A percentile compares a stretch with the other conserved stretches of the same genome.
Evolutionary conservation across 1,140 invertebrate genomes (phyloP).

Genomic region (Apis laboriosa): DNA sequence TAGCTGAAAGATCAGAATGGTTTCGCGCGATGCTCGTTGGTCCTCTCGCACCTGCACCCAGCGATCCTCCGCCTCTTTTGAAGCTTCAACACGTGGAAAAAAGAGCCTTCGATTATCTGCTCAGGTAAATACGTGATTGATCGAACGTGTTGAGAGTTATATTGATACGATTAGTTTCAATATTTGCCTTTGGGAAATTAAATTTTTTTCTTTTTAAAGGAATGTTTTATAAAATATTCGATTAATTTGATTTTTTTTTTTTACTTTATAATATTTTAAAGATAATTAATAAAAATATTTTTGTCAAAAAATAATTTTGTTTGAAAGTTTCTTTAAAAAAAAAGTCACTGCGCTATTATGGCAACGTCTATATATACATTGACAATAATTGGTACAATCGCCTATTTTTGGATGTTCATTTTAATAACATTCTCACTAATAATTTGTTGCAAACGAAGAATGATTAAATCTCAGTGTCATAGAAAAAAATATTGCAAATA

Average conservation of each 20-base stretch:
- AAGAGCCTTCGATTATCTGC: conserved; percentile 85
- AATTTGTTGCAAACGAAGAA: conserved; percentile 13
- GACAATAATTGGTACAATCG: conserved; percentile 22
- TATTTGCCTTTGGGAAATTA: no score
- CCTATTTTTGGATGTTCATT: conserved; percentile 54
- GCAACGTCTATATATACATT: background rate
- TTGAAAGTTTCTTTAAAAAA: background rate
- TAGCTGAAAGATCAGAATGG: conserved; percentile 74
- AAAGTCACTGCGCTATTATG: background rate
- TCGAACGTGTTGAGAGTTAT: background rate
- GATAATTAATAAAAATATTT: no score
- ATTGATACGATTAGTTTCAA: background rate
- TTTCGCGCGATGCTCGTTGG: conserved; percentile 84
- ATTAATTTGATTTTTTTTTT: no score
- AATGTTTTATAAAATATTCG: no score
- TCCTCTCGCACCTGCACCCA: conserved; percentile 78
- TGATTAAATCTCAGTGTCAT: background rate
- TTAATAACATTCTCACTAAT: conserved; percentile 19
- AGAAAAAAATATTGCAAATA: background rate
- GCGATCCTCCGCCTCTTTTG: conserved; percentile 70
- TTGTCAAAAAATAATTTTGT: no score
- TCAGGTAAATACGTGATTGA: conserved; percentile 78
- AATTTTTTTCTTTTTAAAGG: no score
- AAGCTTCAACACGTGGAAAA: conserved; percentile 84
- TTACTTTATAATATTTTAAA: no score